Percentiles rank a stretch among this genome's conserved stretches.
phyloP scores from a whole-genome alignment of 1,140 invertebrate species.

The Gryon sp. region DNA sequence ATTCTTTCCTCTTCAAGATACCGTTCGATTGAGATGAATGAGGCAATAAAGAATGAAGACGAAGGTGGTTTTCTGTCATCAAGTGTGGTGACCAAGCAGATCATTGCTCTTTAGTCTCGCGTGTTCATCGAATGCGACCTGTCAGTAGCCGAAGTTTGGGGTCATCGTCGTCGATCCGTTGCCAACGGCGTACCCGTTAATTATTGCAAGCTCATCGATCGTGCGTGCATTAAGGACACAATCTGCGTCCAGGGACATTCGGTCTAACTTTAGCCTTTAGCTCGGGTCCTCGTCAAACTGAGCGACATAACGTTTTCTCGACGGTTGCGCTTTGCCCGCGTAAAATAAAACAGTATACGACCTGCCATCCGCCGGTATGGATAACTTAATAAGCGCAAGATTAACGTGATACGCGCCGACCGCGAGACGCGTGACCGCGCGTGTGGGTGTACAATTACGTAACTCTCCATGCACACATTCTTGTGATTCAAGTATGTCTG shows the following conservation, averaged over 20 bases:
- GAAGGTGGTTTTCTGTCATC: conserved; percentile 16
- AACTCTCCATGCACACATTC: conserved; percentile 32
- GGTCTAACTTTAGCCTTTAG: conserved; percentile 78
- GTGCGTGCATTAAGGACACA: conserved; percentile 73
- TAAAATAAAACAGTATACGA: conserved; percentile 74
- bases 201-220: conserved; percentile 74
- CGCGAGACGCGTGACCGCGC: conserved; percentile 26
- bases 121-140: conserved; percentile 29
- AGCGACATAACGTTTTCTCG: conserved; percentile 61
- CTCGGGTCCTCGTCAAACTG: conserved; percentile 67
- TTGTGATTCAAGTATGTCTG: conserved; percentile 7
- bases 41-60: conserved; percentile 18
- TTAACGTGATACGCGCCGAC: conserved; percentile 53
- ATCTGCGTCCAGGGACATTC: conserved; percentile 76
- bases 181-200: conserved; percentile 65
- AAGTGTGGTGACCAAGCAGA: conserved; percentile 27
- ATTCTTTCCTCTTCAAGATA: too few relatives aligned
- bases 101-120: conserved; percentile 43
- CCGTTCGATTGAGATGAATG: conserved; percentile 19
- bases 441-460: conserved; percentile 58
- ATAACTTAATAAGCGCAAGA: conserved; percentile 70
- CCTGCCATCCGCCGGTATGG: conserved; percentile 69
- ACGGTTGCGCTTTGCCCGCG: conserved; percentile 66
- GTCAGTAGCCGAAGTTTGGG: conserved; percentile 52
- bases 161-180: conserved; percentile 65